Percentiles rank a stretch among this genome's conserved stretches.
phyloP scores from a whole-genome alignment of 2,113 vertebrate genomes.

The Serinus canaria region DNA sequence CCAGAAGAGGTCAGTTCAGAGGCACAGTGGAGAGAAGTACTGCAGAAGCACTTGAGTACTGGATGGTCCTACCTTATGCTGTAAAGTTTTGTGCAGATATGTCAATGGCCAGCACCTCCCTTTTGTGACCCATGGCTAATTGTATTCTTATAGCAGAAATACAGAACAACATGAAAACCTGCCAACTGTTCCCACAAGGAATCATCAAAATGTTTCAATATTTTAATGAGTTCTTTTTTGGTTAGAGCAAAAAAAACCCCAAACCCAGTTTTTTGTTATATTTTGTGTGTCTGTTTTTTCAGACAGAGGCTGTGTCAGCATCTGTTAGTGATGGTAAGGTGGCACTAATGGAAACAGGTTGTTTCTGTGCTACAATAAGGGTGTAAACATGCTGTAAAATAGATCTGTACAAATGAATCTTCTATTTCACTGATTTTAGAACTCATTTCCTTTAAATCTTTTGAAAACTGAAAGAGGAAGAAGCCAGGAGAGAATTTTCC shows the following conservation, averaged over 20 bases:
- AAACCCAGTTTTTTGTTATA: fast-evolving
- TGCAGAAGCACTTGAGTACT: not conserved
- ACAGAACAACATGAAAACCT: not conserved
- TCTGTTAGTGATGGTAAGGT: not conserved
- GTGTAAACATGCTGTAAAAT: not conserved
- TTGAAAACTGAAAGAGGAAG: not conserved
- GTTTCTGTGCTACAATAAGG: not conserved
- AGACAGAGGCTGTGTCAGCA: not conserved
- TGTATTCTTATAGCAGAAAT: not conserved
- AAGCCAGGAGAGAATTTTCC: not conserved
- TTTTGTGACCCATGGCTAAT: not conserved
- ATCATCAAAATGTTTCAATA: not conserved
- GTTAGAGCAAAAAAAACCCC: not conserved
- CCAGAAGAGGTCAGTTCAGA: slow-evolving; percentile 24
- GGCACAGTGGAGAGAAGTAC: not conserved
- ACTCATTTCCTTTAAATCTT: not conserved
- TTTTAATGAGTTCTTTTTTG: not conserved
- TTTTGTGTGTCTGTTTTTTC: not conserved
- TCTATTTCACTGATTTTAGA: not conserved
- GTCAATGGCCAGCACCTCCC: not conserved
- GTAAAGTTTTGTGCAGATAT: not conserved
- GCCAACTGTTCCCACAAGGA: not conserved
- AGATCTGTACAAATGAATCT: not conserved
- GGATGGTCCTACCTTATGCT: not conserved
- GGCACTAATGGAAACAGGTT: not conserved